These are phyloP conservation scores for Phoebastria nigripes DNA, from an alignment of 2,797 vertebrate species.

Conservation along the genomic window DNA sequence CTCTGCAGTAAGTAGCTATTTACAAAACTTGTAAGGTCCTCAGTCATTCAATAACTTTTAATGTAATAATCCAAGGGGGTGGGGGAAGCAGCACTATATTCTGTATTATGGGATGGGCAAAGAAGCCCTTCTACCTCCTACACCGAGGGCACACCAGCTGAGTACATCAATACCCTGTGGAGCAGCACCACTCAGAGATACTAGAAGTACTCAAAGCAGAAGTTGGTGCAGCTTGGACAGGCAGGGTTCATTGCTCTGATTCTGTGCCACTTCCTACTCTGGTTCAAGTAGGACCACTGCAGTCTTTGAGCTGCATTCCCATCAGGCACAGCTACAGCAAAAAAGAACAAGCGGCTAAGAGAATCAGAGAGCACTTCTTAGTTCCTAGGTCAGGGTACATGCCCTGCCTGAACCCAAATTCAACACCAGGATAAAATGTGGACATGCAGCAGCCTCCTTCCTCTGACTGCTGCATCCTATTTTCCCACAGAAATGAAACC, in stretches of 20 bases:
- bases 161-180: neutral
- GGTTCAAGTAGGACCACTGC: neutral
- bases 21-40: neutral
- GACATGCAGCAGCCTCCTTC: neutral
- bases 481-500: neutral
- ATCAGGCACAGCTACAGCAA: neutral
- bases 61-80: neutral
- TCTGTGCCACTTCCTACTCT: neutral
- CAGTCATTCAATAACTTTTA: neutral
- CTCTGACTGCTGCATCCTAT: neutral
- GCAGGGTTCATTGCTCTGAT: neutral
- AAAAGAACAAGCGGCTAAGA: neutral
- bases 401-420: neutral
- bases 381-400: neutral
- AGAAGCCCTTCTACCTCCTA: neutral
- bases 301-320: neutral
- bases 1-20: neutral
- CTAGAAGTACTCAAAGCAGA: neutral
- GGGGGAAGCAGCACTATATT: neutral
- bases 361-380: neutral
- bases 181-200: neutral
- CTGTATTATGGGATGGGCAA: neutral
- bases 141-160: neutral
- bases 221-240: neutral
- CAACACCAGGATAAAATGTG: neutral